Evolutionary conservation across 1,140 invertebrate species (phyloP).

Genomic region (Parapsyche elsis): DNA sequence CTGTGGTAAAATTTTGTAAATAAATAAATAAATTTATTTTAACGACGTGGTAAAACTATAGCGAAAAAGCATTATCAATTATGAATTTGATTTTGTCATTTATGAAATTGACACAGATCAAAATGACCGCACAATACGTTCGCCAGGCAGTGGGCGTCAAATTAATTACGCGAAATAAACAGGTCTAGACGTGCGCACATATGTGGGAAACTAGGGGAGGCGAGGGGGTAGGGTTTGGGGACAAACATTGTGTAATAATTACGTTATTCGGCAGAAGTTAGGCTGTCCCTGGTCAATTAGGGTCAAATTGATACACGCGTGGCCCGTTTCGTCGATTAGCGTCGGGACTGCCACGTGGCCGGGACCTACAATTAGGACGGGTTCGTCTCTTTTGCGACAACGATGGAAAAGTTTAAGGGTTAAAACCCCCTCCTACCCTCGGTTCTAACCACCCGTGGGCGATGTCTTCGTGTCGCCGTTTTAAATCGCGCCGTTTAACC

Average conservation of each 20-base stretch:
- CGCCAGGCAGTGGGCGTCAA: neutral
- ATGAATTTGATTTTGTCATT: no score
- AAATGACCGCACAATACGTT: no score
- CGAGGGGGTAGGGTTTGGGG: neutral
- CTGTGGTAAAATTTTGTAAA: no score
- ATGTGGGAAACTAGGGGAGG: neutral
- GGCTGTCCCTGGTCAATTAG: conserved; percentile 17
- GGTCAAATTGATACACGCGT: conserved; percentile 24
- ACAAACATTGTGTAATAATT: conserved; percentile 14
- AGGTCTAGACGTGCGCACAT: neutral
- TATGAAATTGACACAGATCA: no score
- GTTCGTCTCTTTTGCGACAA: neutral
- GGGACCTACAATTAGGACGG: neutral
- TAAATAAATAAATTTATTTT: no score
- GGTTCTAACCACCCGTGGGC: neutral
- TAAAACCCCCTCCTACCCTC: no score
- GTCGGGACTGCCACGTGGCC: neutral
- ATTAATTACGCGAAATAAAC: neutral
- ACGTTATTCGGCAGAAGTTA: conserved; percentile 7
- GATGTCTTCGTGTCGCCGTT: neutral
- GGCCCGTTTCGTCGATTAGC: conserved; percentile 1
- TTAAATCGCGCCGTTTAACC: conserved; percentile 31
- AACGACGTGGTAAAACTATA: no score
- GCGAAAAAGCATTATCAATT: no score
- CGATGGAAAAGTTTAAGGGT: no score